Base-by-base conservation (phyloP, 2,888 invertebrate species). In the Serripes groenlandicus region DNA sequence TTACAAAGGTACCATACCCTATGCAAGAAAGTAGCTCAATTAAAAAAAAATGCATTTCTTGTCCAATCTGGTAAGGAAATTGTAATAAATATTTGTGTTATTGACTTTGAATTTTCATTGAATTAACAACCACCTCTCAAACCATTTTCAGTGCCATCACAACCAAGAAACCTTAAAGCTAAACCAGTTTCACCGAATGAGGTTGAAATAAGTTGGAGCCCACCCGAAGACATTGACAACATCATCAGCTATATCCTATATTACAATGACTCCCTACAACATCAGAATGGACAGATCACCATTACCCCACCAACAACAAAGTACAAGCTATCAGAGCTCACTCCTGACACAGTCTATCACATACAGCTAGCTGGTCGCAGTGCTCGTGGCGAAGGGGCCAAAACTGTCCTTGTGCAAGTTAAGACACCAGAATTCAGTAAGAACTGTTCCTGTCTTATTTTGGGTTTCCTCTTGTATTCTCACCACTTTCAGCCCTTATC, bases 391-490 rank as follows among this genome's bases (percentile, higher is more conserved):
- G 99, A 98, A 95, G 99, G 99, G 23, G 98, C 98, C 42, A 98
- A 98, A 75, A 99, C 99, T 23, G 98, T 98, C 54, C 97, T 98
- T 21, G 97, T 98, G 89, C 97, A 98, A 89, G 98, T 98, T 91
- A 96, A 98, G 95, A 99, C 99, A 73, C 98, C 98, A 95, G 98
- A 98, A 97, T 99, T 98, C 96, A 98, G 99, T 99, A 97, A 97
- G 98, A 96, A 49, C 15, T 49, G 21, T 49, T 49, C 7, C 3
- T 49, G 15, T 49, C n/a, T n/a, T n/a, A n/a, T n/a, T n/a, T n/a
- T n/a, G n/a, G n/a, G n/a, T n/a, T n/a, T n/a, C n/a, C n/a, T n/a
- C n/a, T n/a, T n/a, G n/a, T n/a, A n/a, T 49, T 49, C 21, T 49
- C 49, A 49, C 49, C 21, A 21, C 49, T 49, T 49, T 49, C 49